Conservation (phyloP, 2,888 invertebrate genomes). For the Parthenolecanium corni region DNA sequence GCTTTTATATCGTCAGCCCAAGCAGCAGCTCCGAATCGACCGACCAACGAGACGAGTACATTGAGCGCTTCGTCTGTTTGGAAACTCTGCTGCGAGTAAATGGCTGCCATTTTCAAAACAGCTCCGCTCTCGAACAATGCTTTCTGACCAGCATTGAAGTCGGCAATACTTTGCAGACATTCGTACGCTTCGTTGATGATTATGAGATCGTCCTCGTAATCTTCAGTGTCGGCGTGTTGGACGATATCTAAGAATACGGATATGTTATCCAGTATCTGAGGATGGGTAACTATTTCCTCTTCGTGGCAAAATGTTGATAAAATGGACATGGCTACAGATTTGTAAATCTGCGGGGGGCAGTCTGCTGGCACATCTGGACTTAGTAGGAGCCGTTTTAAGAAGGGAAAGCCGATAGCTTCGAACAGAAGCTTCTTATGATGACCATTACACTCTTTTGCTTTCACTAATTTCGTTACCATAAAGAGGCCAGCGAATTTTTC, state of each 20-base stretch:
- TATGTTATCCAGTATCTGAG: constrained; percentile 70
- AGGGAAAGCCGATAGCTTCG: constrained; percentile 79
- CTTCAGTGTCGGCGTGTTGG: constrained; percentile 62
- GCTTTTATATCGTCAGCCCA: constrained; percentile 69
- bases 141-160: constrained; percentile 63
- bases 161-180: constrained; percentile 69
- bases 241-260: constrained; percentile 75
- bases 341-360: constrained; percentile 79
- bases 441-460: constrained; percentile 65
- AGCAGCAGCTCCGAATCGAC: constrained; percentile 56
- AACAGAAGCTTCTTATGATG: constrained; percentile 65
- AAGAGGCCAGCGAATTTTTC: constrained; percentile 85
- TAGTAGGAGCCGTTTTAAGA: constrained; percentile 65
- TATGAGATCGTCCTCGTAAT: constrained; percentile 74
- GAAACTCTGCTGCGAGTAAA: constrained; percentile 76
- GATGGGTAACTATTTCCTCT: constrained; percentile 64
- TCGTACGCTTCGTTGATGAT: constrained; percentile 76
- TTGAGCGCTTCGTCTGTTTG: constrained; percentile 80
- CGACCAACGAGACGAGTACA: constrained; percentile 62
- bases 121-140: constrained; percentile 66
- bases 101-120: constrained; percentile 69
- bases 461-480: constrained; percentile 81
- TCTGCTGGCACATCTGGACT: constrained; percentile 68
- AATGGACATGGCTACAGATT: constrained; percentile 78
- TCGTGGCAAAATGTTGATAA: constrained; percentile 76